Evolutionary conservation across 2,888 invertebrate species (phyloP), one percentile per base, ranked within the genome.

Genomic region (Limnephilus rhombicus): DNA sequence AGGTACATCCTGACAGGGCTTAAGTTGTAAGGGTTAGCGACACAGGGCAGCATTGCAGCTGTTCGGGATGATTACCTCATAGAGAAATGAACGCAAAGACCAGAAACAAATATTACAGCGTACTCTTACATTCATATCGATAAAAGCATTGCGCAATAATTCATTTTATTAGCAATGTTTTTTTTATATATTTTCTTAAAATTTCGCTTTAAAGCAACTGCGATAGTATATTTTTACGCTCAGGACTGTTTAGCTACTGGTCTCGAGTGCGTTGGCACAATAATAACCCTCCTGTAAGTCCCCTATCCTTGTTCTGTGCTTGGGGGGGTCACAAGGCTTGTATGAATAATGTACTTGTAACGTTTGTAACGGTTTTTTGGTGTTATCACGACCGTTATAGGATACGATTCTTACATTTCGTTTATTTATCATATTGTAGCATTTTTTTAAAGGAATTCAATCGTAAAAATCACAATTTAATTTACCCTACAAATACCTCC

Each of bases 21-120:
- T 41, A 68, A n/a, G 53, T 89, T 68, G 92, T 91, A 93, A 93
- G 94, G 94, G 93, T 93, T 93, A 94, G 89, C 90, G 83, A 87
- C 88, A 91, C 90, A 87, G 92, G 93, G 92, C 93, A 68, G n/a
- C 68, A 92, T 92, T n/a, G 68, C 68, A 92, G 92, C 92, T 93
- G 93, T 92, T 92, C 89, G 92, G 92, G 91, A 91, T 90, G 91
- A 91, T 86, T 92, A 92, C 92, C 93, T 90, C 92, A 85, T 80
- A 49, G 34, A 87, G 29, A 53, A 86, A 13, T 41, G 29, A 86
- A 45, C n/a, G 29, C 41, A 4, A n/a, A 49, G n/a, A 11, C n/a
- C 13, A 34, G 45, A 68, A 68, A 24, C 18, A 68, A 68, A 18
- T 18, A 24, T 68, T n/a, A 2, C 3, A 18, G 4, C 53, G 3